phyloP scores from a whole-genome alignment of 2,113 vertebrate species.

The Pardalotus punctatus region DNA sequence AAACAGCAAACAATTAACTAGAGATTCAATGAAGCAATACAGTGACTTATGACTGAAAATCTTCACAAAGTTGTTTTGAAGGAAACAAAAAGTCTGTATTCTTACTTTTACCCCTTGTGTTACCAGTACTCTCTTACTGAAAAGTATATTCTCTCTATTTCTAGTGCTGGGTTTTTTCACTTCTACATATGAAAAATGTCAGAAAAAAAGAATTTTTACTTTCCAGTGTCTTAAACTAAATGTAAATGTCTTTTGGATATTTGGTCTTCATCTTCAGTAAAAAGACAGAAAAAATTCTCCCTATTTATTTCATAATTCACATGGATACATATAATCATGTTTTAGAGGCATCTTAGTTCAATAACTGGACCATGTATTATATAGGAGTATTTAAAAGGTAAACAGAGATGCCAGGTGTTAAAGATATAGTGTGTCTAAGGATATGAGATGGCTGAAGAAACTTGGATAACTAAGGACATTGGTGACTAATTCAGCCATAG shows the following conservation, averaged over 20 bases:
- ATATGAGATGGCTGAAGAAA: neutral
- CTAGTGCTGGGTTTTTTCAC: fast-evolving
- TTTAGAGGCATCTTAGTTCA: neutral
- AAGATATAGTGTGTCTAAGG: neutral
- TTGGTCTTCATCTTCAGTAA: neutral
- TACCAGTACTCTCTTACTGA: neutral
- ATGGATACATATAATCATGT: fast-evolving
- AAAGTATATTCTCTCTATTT: neutral
- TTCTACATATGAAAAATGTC: neutral
- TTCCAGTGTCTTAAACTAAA: neutral
- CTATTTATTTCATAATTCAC: neutral
- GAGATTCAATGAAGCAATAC: neutral
- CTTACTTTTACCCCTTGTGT: neutral
- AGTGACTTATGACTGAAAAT: neutral
- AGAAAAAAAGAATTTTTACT: neutral
- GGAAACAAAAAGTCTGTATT: neutral
- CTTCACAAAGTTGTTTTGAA: neutral
- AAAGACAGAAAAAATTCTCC: neutral
- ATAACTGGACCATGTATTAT: neutral
- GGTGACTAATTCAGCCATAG: neutral
- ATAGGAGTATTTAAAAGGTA: neutral
- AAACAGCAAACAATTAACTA: neutral
- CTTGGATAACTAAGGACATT: neutral
- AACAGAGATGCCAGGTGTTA: neutral
- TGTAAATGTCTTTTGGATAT: neutral